Base-by-base conservation (phyloP, 2,888 invertebrate species). In the Lypha dubia region DNA sequence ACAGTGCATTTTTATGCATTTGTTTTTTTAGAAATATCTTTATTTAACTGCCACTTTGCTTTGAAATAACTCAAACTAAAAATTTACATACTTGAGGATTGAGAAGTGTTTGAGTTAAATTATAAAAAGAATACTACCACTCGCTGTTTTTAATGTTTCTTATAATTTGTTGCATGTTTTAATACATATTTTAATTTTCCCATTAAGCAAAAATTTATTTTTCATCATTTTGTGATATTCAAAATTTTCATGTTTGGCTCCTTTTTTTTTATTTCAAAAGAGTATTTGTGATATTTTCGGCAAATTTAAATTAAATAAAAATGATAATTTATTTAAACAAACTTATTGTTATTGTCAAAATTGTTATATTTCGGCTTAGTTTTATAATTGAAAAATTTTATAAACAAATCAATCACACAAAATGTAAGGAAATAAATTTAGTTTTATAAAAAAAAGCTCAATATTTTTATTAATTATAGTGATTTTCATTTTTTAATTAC, bases 181-280 rank as follows among this genome's bases (percentile, higher is more conserved):
- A 32, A 38, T 28, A 56, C 20, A 35, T 1, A 17, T 32, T 56
- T 11, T 60, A 46, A 32, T 62, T 71, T 41, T 62, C 67, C 74
- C 68, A 22, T n/a, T 65, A 74, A 67, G n/a, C 46, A 77, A 84
- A 71, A 85, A 86, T 58, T 84, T 88, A 88, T 88, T 90, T 90
- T 91, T 89, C 88, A 88, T 89, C 89, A 90, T 91, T 91, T 91
- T 91, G 91, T 91, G 92, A 91, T 92, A 90, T 87, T 87, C 89
- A 89, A 91, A 91, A 90, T 91, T n/a, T 88, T 88, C 87, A 86
- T 87, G 88, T 90, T 89, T 88, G 88, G 88, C 44, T 80, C 35
- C 20, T 53, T 51, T 53, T 51, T 28, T 53, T 46, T 83, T 35
- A 41, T 22, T 38, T 65, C 44, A 24, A 81, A 58, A 68, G 74